A percentile compares a stretch with the other conserved stretches of the same genome.
These are phyloP conservation scores for Choloepus hoffmanni DNA, from an alignment of 2,113 vertebrate genomes.

Conservation along the genomic window DNA sequence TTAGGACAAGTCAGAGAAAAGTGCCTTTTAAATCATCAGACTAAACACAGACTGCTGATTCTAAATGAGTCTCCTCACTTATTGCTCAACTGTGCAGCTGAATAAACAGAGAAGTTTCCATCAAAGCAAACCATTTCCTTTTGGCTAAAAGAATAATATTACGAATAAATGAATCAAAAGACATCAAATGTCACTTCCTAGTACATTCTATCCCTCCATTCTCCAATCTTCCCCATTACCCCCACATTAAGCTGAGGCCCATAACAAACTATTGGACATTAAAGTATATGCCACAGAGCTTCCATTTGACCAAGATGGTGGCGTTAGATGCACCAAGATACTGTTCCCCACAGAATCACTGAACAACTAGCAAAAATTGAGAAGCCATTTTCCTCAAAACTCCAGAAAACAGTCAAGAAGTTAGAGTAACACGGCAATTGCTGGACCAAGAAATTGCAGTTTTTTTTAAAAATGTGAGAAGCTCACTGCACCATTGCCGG, in stretches of 20 bases:
- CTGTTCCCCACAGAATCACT: too few species aligned
- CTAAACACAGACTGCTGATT: not conserved
- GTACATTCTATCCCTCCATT: not conserved
- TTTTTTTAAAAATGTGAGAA: too few species aligned
- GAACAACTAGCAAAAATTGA: too few species aligned
- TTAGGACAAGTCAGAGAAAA: constrained; percentile 29
- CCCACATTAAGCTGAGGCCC: not conserved
- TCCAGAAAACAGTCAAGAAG: too few species aligned
- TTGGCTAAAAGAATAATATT: not conserved
- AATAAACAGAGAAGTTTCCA: constrained; percentile 29
- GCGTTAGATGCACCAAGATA: too few species aligned
- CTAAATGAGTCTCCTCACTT: not conserved
- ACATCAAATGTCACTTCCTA: constrained; percentile 3
- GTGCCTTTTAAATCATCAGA: not conserved
- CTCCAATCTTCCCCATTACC: not conserved
- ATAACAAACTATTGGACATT: not conserved
- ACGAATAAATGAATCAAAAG: constrained; percentile 31
- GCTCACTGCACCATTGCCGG: too few species aligned
- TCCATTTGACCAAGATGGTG: too few species aligned
- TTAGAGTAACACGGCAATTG: too few species aligned
- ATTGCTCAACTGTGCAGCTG: not conserved
- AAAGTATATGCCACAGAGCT: not conserved
- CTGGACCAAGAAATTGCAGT: too few species aligned
- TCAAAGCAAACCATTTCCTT: constrained; percentile 13
- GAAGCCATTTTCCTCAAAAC: too few species aligned